Conservation (phyloP, 2,888 invertebrate species). For the Branchellion lobata region DNA sequence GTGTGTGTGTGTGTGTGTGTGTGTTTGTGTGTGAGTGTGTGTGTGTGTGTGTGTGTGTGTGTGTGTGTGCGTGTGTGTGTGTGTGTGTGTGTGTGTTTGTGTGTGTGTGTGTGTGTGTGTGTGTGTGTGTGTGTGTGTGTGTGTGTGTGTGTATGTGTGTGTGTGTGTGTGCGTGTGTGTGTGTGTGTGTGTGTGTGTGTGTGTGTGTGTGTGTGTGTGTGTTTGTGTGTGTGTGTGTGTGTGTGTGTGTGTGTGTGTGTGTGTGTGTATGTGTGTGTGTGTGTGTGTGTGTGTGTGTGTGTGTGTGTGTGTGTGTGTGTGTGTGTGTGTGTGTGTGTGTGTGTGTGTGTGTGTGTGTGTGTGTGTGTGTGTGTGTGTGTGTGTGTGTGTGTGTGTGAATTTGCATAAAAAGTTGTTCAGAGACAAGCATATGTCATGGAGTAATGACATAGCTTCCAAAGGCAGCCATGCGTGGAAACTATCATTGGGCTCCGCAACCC, state of each 20-base stretch:
- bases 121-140: slow-evolving; percentile 14
- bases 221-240: slow-evolving; percentile 11
- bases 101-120: slow-evolving; percentile 12
- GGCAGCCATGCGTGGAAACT: not conserved
- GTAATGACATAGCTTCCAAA: not conserved
- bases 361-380: no score
- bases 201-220: slow-evolving; percentile 8
- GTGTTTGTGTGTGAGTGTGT: no score
- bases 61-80: slow-evolving; percentile 13
- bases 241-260: slow-evolving; percentile 12
- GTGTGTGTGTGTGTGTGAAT: not conserved
- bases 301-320: not conserved
- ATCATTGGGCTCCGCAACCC: no score
- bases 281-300: not conserved
- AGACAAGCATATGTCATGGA: slow-evolving; percentile 2
- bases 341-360: no score
- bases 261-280: slow-evolving; percentile 1
- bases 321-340: no score
- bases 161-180: slow-evolving; percentile 17
- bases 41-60: no score
- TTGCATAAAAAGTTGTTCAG: not conserved
- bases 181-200: slow-evolving; percentile 26
- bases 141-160: slow-evolving; percentile 17
- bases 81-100: slow-evolving; percentile 17
- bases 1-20: no score